Conservation (phyloP, 2,888 invertebrate genomes). For the Nomada ruficornis region DNA sequence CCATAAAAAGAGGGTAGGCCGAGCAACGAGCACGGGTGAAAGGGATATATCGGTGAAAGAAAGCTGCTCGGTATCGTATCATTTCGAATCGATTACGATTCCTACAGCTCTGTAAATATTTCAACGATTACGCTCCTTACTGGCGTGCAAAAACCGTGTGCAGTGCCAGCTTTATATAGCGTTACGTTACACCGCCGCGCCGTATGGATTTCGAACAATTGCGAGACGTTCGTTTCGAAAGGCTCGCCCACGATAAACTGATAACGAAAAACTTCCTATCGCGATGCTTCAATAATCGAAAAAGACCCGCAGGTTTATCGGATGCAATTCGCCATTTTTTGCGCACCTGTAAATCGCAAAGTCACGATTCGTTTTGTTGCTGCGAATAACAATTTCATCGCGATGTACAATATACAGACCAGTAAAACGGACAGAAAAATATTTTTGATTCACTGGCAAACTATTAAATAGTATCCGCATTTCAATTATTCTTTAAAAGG, state of each 20-base stretch:
- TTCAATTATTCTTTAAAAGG: no score
- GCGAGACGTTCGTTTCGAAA: neutral
- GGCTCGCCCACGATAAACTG: neutral
- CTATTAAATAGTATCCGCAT: no score
- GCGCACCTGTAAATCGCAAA: neutral
- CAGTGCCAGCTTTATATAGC: neutral
- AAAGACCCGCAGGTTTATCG: slow-evolving; percentile 14
- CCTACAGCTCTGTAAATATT: slow-evolving; percentile 31
- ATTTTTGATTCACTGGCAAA: neutral
- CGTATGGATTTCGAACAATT: no score
- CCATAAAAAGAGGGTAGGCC: slow-evolving; percentile 41
- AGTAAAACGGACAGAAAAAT: slow-evolving; percentile 10
- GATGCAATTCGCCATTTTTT: neutral
- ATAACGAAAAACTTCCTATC: slow-evolving; percentile 1
- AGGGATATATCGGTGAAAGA: slow-evolving; percentile 32
- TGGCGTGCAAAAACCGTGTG: slow-evolving; percentile 4
- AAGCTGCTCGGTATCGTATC: slow-evolving; percentile 42
- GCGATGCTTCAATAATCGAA: neutral
- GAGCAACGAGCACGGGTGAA: slow-evolving; percentile 27
- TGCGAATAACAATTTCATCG: slow-evolving; percentile 24
- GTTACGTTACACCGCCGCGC: no score
- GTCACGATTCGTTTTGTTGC: slow-evolving; percentile 15
- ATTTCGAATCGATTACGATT: slow-evolving; percentile 48
- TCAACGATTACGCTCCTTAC: slow-evolving; percentile 32
- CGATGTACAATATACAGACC: neutral